phyloP scores from a whole-genome alignment of 2,113 vertebrate species.

The Podiceps cristatus region DNA sequence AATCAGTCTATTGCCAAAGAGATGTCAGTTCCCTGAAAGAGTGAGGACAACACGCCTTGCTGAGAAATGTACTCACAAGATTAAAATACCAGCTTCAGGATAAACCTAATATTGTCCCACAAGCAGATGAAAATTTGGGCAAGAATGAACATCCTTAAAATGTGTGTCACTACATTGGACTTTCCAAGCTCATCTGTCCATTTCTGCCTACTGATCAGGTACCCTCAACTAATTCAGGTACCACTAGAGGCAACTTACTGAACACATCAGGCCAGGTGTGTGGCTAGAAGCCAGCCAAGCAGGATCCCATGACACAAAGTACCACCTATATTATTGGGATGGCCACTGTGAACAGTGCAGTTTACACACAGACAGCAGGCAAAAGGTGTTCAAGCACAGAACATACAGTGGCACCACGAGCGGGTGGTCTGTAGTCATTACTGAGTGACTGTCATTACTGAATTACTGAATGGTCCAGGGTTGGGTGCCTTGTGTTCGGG shows the following conservation, averaged over 20 bases:
- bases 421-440: not conserved
- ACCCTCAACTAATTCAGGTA: not conserved
- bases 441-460: no score
- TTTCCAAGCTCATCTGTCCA: not conserved
- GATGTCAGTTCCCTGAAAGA: slow-evolving; percentile 53
- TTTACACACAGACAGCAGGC: not conserved
- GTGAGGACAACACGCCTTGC: slow-evolving; percentile 38
- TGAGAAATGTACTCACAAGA: slow-evolving; percentile 33
- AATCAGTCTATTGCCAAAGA: slow-evolving; percentile 58
- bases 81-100: slow-evolving; percentile 37
- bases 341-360: rapidly evolving
- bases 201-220: not conserved
- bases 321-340: not conserved
- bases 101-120: slow-evolving; percentile 17
- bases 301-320: not conserved
- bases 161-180: not conserved
- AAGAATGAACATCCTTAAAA: not conserved
- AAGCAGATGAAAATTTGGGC: not conserved
- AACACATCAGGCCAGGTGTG: not conserved
- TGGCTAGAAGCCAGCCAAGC: not conserved
- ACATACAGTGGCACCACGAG: not conserved
- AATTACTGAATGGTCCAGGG: no score
- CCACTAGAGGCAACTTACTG: not conserved
- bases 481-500: not conserved
- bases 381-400: not conserved